phyloP scores from a whole-genome alignment of 2,888 invertebrate genomes.

The Plebejus anna region DNA sequence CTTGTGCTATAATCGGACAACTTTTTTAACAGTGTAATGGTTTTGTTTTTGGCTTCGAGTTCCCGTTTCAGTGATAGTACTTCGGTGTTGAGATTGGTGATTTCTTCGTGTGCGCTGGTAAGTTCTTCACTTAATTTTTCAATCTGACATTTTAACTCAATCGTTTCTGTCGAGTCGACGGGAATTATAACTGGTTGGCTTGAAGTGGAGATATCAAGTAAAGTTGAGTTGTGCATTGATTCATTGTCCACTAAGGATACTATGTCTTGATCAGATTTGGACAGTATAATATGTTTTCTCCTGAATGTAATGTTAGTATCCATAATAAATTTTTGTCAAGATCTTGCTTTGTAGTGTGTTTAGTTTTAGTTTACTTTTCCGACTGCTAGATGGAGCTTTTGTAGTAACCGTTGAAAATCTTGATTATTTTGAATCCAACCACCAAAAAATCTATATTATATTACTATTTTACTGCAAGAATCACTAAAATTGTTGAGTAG shows the following conservation, averaged over 20 bases:
- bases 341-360: too few relatives aligned
- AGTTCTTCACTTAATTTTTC: conserved; percentile 1
- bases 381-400: too few relatives aligned
- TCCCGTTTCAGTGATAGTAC: neutral
- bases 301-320: neutral
- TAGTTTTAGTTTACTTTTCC: too few relatives aligned
- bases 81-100: neutral
- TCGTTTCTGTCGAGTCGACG: neutral
- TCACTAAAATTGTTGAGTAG: too few relatives aligned
- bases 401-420: too few relatives aligned
- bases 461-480: too few relatives aligned
- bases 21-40: neutral
- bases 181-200: neutral
- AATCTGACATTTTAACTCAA: neutral
- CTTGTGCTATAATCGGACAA: neutral
- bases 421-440: too few relatives aligned
- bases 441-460: too few relatives aligned
- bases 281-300: neutral
- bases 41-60: neutral
- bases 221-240: neutral
- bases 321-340: neutral
- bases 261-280: neutral
- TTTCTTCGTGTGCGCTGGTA: conserved; percentile 6
- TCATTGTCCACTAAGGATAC: neutral
- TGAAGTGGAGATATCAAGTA: neutral